A percentile compares a stretch with the other conserved stretches of the same genome.
Conservation (phyloP, 2,113 vertebrate genomes). For the Pipra filicauda region DNA sequence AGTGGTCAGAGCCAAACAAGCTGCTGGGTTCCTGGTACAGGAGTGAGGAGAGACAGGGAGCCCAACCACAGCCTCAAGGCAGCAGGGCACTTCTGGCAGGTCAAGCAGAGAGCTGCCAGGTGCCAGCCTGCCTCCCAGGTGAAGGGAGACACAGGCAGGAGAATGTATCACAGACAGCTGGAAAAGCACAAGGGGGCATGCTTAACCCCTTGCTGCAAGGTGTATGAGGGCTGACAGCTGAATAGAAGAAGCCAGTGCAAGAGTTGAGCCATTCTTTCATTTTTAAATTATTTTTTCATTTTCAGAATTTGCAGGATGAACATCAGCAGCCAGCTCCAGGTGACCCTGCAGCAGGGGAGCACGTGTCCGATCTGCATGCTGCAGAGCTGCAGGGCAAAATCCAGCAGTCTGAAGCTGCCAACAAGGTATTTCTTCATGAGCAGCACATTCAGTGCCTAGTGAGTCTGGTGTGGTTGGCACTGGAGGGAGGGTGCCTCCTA, state of each 20-base stretch:
- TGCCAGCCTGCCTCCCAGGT: not conserved
- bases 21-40: rapidly evolving
- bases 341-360: conserved; percentile 63
- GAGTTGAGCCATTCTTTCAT: not conserved
- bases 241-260: not conserved
- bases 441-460: not conserved
- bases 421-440: conserved; percentile 78
- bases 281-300: not conserved
- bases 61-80: rapidly evolving
- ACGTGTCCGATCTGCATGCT: conserved; percentile 61
- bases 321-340: conserved; percentile 59
- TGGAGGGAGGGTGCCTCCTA: not conserved
- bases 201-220: not conserved
- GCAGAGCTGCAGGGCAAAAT: conserved; percentile 82
- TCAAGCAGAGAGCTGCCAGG: not conserved
- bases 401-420: conserved; percentile 78
- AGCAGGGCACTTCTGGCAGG: not conserved
- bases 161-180: not conserved
- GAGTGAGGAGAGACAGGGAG: not conserved
- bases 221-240: not conserved
- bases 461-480: not conserved
- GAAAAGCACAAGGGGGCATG: not conserved
- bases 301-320: conserved; percentile 21
- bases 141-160: not conserved
- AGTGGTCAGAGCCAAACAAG: not conserved